Base-by-base conservation (phyloP, 2,888 invertebrate genomes). In the Troides helena region DNA sequence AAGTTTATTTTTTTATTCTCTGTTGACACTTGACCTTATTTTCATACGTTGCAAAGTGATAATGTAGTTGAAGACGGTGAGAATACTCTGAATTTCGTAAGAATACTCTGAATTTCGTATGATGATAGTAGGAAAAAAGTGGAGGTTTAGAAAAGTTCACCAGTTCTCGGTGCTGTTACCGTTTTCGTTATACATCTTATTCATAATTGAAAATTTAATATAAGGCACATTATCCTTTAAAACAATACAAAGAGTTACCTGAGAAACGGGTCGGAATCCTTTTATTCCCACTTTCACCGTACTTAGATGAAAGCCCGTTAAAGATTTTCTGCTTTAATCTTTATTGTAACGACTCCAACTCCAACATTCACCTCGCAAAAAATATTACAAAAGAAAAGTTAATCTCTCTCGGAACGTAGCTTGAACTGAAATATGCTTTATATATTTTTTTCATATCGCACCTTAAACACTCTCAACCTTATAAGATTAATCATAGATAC, bases 351-450 rank as follows among this genome's bases (percentile, higher is more conserved):
- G 62, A 66, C 50, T 70, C 59, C 30, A 66, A 66, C 50, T 70
- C 59, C 46, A 66, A 65, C 36, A 66, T 30, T 50, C 59, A 58
- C 50, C 58, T 50, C 58, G 21, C 58, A 65, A 69, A 69, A 70
- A 66, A 66, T 59, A 53, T 66, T 59, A 70, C 62, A 70, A 63
- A 69, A 62, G 58, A 50, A 61, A 69, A 66, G 69, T 70, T 66
- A 70, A 70, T 70, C 69, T 62, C 62, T 66, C 66, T 50, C 30
- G 59, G 62, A 62, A 53, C 21, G 66, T 50, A 65, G 46, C 25
- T 39, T 23, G 56, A 46, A 57, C 25, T 62, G 50, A 69, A 65
- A 58, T 18, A 25, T 57, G 21, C 69, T 69, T 65, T 62, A 53
- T 64, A 65, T 53, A 64, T 63, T 59, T 46, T 59, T 36, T 63